These are phyloP conservation scores for Ashinkailepas kermadecensis DNA, from an alignment of 2,888 invertebrate genomes.

Conservation along the genomic window DNA sequence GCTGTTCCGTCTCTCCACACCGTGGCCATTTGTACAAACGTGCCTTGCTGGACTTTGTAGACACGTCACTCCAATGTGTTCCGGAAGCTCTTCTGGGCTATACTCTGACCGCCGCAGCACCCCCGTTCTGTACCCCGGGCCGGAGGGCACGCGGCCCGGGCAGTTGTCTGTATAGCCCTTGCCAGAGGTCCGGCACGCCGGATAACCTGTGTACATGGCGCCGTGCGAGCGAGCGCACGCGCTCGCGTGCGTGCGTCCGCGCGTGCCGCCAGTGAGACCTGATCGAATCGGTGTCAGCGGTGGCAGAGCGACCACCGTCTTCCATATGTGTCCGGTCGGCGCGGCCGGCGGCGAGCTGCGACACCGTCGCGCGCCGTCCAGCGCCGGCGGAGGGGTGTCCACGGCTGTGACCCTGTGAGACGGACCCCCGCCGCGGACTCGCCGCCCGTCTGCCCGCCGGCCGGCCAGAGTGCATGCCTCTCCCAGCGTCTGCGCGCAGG, in stretches of 20 bases:
- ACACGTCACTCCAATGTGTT: constrained; percentile 6
- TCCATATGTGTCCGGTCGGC: neutral
- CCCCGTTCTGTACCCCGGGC: neutral
- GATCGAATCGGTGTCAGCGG: neutral
- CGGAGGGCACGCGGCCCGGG: neutral
- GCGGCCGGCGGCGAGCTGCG: neutral
- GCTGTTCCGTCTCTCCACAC: neutral
- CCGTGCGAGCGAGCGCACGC: neutral
- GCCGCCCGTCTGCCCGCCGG: neutral
- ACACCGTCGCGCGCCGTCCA: neutral
- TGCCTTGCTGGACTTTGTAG: constrained; percentile 19
- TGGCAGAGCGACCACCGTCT: neutral
- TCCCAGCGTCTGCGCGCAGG: neutral
- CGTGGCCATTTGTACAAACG: constrained; percentile 17
- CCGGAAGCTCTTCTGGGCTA: neutral
- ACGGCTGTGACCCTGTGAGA: constrained; percentile 18
- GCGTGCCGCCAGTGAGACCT: neutral
- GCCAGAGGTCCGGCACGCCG: neutral
- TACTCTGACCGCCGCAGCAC: constrained; percentile 8
- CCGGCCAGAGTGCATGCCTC: neutral
- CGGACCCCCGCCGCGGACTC: neutral
- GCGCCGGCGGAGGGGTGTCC: neutral
- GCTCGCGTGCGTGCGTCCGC: neutral
- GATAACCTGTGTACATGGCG: neutral
- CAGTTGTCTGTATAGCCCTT: neutral